Evolutionary conservation across 1,140 invertebrate species (phyloP).

Genomic region (Drosophila truncata): DNA sequence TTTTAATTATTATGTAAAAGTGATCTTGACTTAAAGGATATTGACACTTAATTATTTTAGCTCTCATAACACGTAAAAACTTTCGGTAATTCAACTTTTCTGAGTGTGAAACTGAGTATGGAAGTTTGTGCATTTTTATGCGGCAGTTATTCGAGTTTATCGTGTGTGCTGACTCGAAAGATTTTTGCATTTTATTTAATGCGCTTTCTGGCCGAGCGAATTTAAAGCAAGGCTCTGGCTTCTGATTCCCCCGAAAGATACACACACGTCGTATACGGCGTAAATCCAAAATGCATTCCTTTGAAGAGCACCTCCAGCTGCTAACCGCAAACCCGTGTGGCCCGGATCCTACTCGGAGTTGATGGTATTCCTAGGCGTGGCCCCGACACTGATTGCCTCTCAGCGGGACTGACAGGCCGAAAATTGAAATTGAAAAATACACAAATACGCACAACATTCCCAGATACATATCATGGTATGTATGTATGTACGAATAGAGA

Average conservation of each 20-base stretch:
- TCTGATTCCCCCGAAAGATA: constrained; percentile 23
- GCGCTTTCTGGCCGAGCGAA: constrained; percentile 18
- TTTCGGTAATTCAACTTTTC: not conserved
- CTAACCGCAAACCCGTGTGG: constrained; percentile 37
- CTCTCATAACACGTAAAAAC: not conserved
- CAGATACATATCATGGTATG: no score
- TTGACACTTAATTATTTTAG: not conserved
- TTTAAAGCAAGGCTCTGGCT: constrained; percentile 18
- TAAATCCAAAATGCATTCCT: constrained; percentile 21
- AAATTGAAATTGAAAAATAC: constrained; percentile 65
- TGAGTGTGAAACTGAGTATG: constrained; percentile 1
- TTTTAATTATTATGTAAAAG: no score
- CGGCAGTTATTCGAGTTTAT: constrained; percentile 58
- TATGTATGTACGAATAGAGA: not conserved
- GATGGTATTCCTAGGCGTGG: constrained; percentile 49
- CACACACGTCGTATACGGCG: not conserved
- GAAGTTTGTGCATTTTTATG: constrained; percentile 65
- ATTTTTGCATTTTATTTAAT: constrained; percentile 55
- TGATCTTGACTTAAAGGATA: no score
- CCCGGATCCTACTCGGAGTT: constrained; percentile 17
- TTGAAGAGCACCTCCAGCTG: constrained; percentile 48
- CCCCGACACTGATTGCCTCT: constrained; percentile 71
- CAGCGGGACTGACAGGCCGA: constrained; percentile 57
- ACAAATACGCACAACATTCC: constrained; percentile 31
- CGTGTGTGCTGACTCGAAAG: constrained; percentile 49